phyloP scores from a whole-genome alignment of 2,888 invertebrate species.

The Drosophila meridionalis region DNA sequence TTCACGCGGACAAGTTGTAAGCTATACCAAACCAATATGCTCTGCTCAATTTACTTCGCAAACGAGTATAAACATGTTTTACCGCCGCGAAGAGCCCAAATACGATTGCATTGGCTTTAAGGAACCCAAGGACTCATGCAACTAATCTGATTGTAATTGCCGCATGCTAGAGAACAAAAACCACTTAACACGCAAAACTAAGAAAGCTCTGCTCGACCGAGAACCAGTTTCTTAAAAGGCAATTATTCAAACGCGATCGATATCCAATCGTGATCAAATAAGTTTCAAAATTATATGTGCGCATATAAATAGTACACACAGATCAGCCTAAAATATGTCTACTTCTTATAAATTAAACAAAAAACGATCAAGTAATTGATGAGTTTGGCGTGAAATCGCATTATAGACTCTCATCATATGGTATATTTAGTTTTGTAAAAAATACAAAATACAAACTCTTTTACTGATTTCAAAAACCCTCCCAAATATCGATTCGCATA shows the following conservation, averaged over 20 bases:
- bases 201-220: slow-evolving; percentile 17
- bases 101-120: slow-evolving; percentile 16
- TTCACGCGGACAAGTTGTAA: too few relatives aligned
- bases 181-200: slow-evolving; percentile 54
- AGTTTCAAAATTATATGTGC: slow-evolving; percentile 24
- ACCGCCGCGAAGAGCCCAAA: neutral
- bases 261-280: slow-evolving; percentile 65
- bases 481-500: too few relatives aligned
- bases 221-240: slow-evolving; percentile 47
- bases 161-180: slow-evolving; percentile 57
- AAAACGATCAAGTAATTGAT: neutral
- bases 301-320: neutral
- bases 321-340: neutral
- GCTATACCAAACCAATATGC: neutral
- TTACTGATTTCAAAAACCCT: too few relatives aligned
- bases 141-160: slow-evolving; percentile 76
- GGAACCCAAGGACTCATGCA: slow-evolving; percentile 45
- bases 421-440: too few relatives aligned
- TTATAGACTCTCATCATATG: too few relatives aligned
- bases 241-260: slow-evolving; percentile 70
- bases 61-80: neutral
- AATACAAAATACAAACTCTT: too few relatives aligned
- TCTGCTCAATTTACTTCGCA: neutral
- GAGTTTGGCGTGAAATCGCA: too few relatives aligned
- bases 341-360: neutral